Conservation (phyloP, 2,113 vertebrate genomes). For the Xiphias gladius region DNA sequence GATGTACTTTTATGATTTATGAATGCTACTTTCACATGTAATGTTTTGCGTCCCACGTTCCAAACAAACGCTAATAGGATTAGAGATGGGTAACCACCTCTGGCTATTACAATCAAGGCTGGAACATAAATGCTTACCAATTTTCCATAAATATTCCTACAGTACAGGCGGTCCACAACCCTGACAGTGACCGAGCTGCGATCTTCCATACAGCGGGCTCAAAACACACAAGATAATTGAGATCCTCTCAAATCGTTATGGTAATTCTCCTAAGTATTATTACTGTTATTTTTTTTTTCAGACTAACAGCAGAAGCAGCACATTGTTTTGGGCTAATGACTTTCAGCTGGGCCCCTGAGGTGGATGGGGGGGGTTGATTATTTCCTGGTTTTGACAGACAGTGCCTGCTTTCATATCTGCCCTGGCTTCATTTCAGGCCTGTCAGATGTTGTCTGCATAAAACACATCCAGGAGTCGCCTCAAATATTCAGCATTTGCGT, state of each 20-base stretch:
- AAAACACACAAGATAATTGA: slow-evolving; percentile 84
- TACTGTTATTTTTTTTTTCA: slow-evolving; percentile 81
- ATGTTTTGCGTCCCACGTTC: slow-evolving; percentile 33
- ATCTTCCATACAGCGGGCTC: slow-evolving; percentile 35
- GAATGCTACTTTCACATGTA: slow-evolving; percentile 18
- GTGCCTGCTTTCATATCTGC: slow-evolving; percentile 90
- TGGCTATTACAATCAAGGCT: slow-evolving; percentile 61
- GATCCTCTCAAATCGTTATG: slow-evolving; percentile 89
- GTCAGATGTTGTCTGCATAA: slow-evolving; percentile 89
- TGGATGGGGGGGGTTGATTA: slow-evolving; percentile 89
- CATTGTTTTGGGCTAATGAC: slow-evolving; percentile 92
- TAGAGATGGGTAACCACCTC: slow-evolving; percentile 40
- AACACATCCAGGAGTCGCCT: slow-evolving; percentile 84
- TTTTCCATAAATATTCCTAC: slow-evolving; percentile 72
- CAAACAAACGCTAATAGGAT: slow-evolving; percentile 54
- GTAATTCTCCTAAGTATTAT: slow-evolving; percentile 88
- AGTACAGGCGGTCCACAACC: slow-evolving; percentile 56
- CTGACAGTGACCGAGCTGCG: slow-evolving; percentile 7
- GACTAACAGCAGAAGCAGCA: slow-evolving; percentile 92
- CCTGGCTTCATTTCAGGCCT: slow-evolving; percentile 88
- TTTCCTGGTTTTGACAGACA: slow-evolving; percentile 93
- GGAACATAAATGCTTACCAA: slow-evolving; percentile 42
- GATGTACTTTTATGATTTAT: slow-evolving; percentile 42
- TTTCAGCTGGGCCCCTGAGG: slow-evolving; percentile 91
- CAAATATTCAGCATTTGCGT: slow-evolving; percentile 74